Percentiles rank a stretch among this genome's conserved stretches.
These are phyloP conservation scores for Dendrolimus kikuchii DNA, from an alignment of 1,140 invertebrate species.

Conservation along the genomic window DNA sequence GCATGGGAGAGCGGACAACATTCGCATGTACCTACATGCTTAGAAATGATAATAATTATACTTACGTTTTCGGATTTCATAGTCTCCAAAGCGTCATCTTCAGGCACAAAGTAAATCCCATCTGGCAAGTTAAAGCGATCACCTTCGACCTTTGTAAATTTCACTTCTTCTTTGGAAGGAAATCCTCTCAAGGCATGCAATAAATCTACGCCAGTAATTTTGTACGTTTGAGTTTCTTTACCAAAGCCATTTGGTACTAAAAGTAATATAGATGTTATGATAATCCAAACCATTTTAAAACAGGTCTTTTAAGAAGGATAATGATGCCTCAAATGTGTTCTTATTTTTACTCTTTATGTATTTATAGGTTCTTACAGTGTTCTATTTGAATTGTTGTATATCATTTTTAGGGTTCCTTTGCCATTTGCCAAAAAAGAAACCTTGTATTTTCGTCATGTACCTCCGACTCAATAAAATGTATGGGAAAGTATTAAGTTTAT, in stretches of 20 bases:
- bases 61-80: slow-evolving; percentile 2
- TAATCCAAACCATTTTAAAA: slow-evolving; percentile 11
- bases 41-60: background rate
- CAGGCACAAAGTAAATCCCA: slow-evolving; percentile 24
- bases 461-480: too few species aligned
- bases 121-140: slow-evolving; percentile 10
- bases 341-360: background rate
- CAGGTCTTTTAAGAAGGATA: slow-evolving; percentile 8
- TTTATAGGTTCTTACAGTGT: slow-evolving; percentile 11
- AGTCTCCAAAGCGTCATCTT: slow-evolving; percentile 12
- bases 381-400: background rate
- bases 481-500: too few species aligned
- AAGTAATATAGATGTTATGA: slow-evolving; percentile 8
- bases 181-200: slow-evolving; percentile 19
- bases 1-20: too few species aligned
- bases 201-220: slow-evolving; percentile 12
- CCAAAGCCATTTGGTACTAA: slow-evolving; percentile 6
- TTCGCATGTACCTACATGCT: too few species aligned
- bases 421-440: too few species aligned
- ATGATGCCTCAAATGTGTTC: slow-evolving; percentile 12
- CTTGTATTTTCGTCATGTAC: too few species aligned
- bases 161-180: slow-evolving; percentile 9
- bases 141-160: slow-evolving; percentile 14
- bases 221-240: slow-evolving; percentile 18
- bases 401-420: too few species aligned